These are phyloP conservation scores for Apis mellifera DNA, from an alignment of 1,140 invertebrate genomes.

Conservation along the genomic window Amel_HAv3.1 CM009934.2:2520501-2521000, in stretches of 20 bases:
- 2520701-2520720: not conserved
- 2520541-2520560: slow-evolving; percentile 1
- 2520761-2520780: not conserved
- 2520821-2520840: too few relatives aligned
- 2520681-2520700: not conserved
- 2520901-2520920: too few relatives aligned
- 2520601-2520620: slow-evolving; percentile 14
- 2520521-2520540: slow-evolving; percentile 59
- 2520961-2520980: too few relatives aligned
- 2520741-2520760: too few relatives aligned
- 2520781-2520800: not conserved
- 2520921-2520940: too few relatives aligned
- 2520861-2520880: too few relatives aligned
- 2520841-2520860: too few relatives aligned
- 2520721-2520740: not conserved
- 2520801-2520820: too few relatives aligned
- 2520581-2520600: slow-evolving; percentile 18
- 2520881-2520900: too few relatives aligned
- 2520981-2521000: too few relatives aligned
- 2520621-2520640: slow-evolving; percentile 31
- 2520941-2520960: too few relatives aligned
- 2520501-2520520: slow-evolving; percentile 64
- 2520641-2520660: not conserved
- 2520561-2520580: not conserved
- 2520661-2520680: not conserved